phyloP scores from a whole-genome alignment of 2,888 invertebrate species.

The Lepidonotus clava region DNA sequence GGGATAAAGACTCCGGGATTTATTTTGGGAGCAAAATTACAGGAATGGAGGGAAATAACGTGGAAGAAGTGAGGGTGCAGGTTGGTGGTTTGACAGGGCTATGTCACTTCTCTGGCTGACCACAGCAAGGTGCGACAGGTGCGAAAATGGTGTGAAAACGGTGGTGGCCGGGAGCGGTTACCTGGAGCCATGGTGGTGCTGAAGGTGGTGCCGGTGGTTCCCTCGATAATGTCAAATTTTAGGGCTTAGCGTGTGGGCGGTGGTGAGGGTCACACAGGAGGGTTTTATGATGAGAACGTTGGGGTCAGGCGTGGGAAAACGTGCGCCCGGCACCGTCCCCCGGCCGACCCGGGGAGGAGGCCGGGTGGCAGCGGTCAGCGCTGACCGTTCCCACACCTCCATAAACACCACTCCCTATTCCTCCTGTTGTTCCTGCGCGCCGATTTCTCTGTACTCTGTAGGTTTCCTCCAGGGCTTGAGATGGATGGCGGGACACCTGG shows the following conservation, averaged over 20 bases:
- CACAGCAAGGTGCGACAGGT: slow-evolving; percentile 19
- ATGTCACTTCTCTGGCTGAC: neutral
- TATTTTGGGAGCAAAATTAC: neutral
- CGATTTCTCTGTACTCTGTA: neutral
- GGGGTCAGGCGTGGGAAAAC: neutral
- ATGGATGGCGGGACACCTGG: slow-evolving; percentile 33
- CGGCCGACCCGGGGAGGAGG: neutral
- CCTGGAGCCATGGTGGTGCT: slow-evolving; percentile 15
- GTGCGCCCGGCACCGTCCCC: neutral
- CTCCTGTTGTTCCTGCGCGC: neutral
- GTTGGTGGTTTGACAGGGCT: neutral
- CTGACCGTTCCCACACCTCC: slow-evolving; percentile 24
- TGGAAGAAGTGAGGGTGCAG: neutral
- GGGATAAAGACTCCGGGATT: neutral
- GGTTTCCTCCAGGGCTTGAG: neutral
- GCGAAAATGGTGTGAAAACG: slow-evolving; percentile 5
- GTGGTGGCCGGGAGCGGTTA: neutral
- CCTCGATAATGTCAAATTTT: neutral
- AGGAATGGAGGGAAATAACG: neutral
- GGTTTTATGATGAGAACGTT: neutral
- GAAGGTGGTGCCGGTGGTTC: neutral
- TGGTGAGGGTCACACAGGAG: neutral
- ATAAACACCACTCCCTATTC: neutral
- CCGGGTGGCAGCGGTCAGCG: too few relatives aligned
- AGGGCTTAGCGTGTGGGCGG: too few relatives aligned